Conservation (phyloP, 2,888 invertebrate species). For the Stenodema calcarata region DNA sequence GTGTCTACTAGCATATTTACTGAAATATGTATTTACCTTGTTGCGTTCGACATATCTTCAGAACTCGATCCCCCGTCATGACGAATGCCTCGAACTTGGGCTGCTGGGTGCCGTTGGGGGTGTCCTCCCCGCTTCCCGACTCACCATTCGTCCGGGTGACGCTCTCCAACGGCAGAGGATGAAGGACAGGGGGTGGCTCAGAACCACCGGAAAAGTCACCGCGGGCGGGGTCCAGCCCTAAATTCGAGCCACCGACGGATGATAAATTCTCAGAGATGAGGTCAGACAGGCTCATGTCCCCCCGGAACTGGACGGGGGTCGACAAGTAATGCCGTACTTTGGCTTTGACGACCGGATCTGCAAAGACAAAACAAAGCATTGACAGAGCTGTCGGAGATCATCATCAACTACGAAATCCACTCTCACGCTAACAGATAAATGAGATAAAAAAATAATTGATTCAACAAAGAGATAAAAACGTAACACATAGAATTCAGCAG, state of each 20-base stretch:
- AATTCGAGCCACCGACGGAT: not conserved
- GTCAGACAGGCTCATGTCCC: conserved; percentile 52
- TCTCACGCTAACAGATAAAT: not conserved
- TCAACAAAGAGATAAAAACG: too few relatives aligned
- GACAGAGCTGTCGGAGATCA: not conserved
- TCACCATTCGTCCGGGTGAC: conserved; percentile 55
- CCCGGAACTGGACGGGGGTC: conserved; percentile 57
- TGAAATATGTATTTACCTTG: conserved; percentile 66
- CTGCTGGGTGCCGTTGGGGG: conserved; percentile 54
- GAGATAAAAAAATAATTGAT: not conserved
- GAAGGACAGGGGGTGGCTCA: conserved; percentile 58
- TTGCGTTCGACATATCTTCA: conserved; percentile 86
- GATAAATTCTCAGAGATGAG: conserved; percentile 47
- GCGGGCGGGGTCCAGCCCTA: not conserved
- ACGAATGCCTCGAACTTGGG: conserved; percentile 90
- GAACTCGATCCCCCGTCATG: conserved; percentile 97
- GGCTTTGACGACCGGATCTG: conserved; percentile 88
- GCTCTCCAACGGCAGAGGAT: conserved; percentile 57
- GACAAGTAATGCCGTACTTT: conserved; percentile 61
- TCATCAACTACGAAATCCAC: not conserved
- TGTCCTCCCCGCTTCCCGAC: conserved; percentile 36
- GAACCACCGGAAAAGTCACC: conserved; percentile 58
- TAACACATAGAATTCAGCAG: too few relatives aligned
- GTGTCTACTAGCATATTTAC: not conserved
- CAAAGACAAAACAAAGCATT: not conserved